These are phyloP conservation scores for Leptatherina wallacei DNA, from an alignment of 2,797 vertebrate species.

Conservation along the genomic window DNA sequence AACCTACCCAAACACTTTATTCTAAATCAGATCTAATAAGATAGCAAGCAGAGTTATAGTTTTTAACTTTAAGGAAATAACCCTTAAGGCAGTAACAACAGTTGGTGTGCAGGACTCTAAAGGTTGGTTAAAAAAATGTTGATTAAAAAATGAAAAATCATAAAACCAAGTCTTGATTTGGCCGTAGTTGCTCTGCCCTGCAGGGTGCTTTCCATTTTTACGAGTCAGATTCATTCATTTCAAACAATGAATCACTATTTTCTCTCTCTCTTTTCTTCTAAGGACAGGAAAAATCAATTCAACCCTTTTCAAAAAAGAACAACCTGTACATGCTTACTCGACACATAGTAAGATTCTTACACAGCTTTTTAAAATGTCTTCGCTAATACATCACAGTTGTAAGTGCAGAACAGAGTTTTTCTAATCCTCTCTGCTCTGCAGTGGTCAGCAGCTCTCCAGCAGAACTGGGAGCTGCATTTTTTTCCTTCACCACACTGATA, in stretches of 20 bases:
- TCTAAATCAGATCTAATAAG: too few species aligned
- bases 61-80: not conserved
- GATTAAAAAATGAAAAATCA: not conserved
- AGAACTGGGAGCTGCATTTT: not conserved
- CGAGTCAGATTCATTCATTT: not conserved
- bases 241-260: not conserved
- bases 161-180: not conserved
- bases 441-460: conserved; percentile 30
- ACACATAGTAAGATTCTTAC: not conserved
- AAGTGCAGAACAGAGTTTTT: conserved; percentile 3
- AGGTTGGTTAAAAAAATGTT: not conserved
- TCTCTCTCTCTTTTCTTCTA: not conserved
- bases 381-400: conserved; percentile 13
- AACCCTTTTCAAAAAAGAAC: not conserved
- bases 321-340: not conserved
- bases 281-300: not conserved
- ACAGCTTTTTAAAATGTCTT: conserved; percentile 1
- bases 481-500: not conserved
- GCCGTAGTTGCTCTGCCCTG: not conserved
- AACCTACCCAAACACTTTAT: too few species aligned
- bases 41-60: not conserved
- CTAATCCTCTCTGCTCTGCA: conserved; percentile 14
- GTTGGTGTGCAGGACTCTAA: not conserved
- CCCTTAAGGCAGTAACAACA: not conserved
- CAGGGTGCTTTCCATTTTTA: not conserved